These are phyloP conservation scores for Macrotus californicus DNA, from an alignment of 2,113 vertebrate genomes.

Conservation along the genomic window DNA sequence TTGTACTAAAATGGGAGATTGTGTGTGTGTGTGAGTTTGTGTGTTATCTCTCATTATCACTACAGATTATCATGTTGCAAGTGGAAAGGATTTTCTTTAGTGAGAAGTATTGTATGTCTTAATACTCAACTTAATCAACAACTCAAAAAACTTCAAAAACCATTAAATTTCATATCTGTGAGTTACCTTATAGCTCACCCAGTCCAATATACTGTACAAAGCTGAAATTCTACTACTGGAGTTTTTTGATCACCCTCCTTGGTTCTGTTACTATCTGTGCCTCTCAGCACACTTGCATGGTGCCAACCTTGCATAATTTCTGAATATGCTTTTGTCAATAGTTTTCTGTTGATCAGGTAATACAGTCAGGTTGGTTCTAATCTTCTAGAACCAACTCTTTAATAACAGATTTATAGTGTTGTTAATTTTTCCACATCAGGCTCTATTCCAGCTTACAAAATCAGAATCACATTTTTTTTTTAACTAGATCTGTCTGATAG, in stretches of 20 bases:
- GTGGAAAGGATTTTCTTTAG: neutral
- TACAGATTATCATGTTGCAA: neutral
- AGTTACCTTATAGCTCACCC: neutral
- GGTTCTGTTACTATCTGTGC: neutral
- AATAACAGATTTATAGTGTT: neutral
- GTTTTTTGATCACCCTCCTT: neutral
- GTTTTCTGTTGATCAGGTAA: neutral
- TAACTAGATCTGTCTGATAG: neutral
- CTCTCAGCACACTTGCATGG: neutral
- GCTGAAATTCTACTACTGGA: neutral
- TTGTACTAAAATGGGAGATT: neutral
- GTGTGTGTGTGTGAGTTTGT: no score
- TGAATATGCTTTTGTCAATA: neutral
- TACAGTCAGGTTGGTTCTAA: neutral
- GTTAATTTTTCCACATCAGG: neutral
- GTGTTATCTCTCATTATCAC: neutral
- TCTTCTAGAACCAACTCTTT: neutral
- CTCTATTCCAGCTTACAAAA: neutral
- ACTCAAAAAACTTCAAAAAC: neutral
- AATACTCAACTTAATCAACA: no score
- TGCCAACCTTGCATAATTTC: neutral
- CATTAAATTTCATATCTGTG: neutral
- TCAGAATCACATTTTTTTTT: neutral
- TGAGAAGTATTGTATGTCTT: neutral
- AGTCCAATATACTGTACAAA: neutral